phyloP scores from a whole-genome alignment of 2,113 vertebrate genomes.

The Gallinago jamesoni region DNA sequence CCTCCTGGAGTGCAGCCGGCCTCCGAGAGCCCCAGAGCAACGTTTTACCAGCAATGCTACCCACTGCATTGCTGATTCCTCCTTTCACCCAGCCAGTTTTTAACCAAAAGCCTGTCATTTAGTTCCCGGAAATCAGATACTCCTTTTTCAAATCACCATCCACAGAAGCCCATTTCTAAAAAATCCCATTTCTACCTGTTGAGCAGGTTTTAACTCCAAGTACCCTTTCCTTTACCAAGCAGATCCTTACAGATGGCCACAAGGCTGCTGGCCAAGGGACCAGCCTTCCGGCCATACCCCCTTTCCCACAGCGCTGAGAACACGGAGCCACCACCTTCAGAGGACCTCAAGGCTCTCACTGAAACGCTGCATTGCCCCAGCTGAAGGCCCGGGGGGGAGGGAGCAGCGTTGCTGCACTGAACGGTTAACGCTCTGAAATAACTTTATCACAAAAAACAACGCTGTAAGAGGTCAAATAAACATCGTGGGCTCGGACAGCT shows the following conservation, averaged over 20 bases:
- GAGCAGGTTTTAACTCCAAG: background rate
- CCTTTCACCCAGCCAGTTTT: background rate
- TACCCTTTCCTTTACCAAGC: background rate
- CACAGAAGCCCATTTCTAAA: background rate
- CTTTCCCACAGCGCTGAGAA: no score
- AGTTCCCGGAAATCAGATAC: accelerated
- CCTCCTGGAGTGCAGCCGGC: accelerated
- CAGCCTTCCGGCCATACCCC: accelerated
- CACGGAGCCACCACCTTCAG: accelerated
- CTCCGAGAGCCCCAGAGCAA: accelerated
- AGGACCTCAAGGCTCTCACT: accelerated
- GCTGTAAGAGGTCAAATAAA: background rate
- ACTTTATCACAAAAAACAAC: background rate
- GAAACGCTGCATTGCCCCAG: accelerated
- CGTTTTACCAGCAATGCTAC: accelerated
- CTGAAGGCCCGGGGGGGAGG: accelerated
- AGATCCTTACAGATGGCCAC: accelerated
- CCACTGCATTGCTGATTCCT: background rate
- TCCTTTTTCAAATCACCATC: accelerated
- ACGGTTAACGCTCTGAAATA: accelerated
- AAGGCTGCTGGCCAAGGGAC: accelerated
- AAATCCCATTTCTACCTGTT: accelerated
- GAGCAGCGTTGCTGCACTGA: accelerated
- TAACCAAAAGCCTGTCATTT: background rate
- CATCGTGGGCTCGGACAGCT: accelerated